Evolutionary conservation across 2,113 vertebrate genomes (phyloP), one percentile per base, ranked within the genome.

Genomic region (Megaceryle torquata): DNA sequence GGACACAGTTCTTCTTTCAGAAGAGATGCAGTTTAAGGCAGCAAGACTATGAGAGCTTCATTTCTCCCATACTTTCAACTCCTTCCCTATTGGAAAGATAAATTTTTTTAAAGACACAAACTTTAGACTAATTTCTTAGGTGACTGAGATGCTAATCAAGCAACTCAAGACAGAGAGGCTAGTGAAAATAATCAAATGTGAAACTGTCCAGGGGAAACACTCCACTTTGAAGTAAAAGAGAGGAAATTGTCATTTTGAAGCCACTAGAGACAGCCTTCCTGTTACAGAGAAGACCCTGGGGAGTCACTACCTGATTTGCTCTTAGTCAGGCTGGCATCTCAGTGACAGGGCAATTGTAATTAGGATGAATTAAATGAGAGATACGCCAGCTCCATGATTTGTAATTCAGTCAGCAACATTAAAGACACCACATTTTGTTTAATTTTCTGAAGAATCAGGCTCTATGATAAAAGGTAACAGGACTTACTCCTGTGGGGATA

Each of bases 301-400:
- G 98, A 98, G 81, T 96, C 46, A 59, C 94, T 97, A 97, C 97
- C 97, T 98, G 98, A 98, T 98, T 97, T 98, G 87, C 89, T 97
- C 94, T 95, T 97, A 86, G 61, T 97, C 95, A 96, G 95, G 71
- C 91, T 98, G 98, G 96, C 96, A 98, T 98, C 95, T 98, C 97
- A 78, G 95, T 98, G 98, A 98, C 97, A 98, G 96, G 97, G 95
- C 97, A 97, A 97, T 98, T 97, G 97, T 98, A 98, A 98, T 98
- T 98, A 98, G 97, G 96, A 97, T 95, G 97, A 98, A 97, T 96
- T 97, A 98, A 98, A 98, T 97, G 97, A 97, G 94, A 97, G 93
- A 97, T 90, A 91, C 97, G 97, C 97, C 96, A 97, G 80, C 94
- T 95, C 71, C 80, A 76, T 89, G 69, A 9, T 91, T 97, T 97